A percentile compares a stretch with the other conserved stretches of the same genome.
Evolutionary conservation across 2,888 invertebrate genomes (phyloP).

Genomic region (Sinohyriopsis cumingii): DNA sequence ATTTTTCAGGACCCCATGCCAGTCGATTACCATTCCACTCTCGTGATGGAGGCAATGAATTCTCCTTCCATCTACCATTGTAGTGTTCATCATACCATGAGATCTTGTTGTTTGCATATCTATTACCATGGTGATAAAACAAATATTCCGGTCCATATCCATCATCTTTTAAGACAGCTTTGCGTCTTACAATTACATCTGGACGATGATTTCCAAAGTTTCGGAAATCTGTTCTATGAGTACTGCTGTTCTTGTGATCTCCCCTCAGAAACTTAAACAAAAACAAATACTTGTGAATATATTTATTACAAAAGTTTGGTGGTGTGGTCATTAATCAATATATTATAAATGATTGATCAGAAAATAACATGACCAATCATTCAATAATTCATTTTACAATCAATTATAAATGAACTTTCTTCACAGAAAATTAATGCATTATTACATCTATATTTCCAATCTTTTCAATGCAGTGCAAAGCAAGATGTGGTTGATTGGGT

Average conservation of each 20-base stretch:
- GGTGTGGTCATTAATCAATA: too few species aligned
- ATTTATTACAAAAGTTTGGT: not conserved
- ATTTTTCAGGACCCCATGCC: slow-evolving; percentile 68
- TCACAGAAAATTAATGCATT: too few species aligned
- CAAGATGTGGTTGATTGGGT: too few species aligned
- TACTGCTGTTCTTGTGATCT: slow-evolving; percentile 61
- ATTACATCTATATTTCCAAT: too few species aligned
- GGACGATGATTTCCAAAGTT: slow-evolving; percentile 55
- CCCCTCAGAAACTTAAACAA: slow-evolving; percentile 61
- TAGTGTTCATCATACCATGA: slow-evolving; percentile 70
- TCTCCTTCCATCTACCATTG: slow-evolving; percentile 61
- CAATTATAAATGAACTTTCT: too few species aligned
- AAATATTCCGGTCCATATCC: slow-evolving; percentile 64
- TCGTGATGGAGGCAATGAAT: slow-evolving; percentile 56
- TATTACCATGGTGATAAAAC: slow-evolving; percentile 68
- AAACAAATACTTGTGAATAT: slow-evolving; percentile 7
- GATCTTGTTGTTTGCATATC: slow-evolving; percentile 66
- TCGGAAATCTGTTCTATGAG: slow-evolving; percentile 64
- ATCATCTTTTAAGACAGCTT: slow-evolving; percentile 58
- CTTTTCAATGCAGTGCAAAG: too few species aligned
- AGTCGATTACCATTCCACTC: slow-evolving; percentile 65
- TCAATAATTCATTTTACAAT: too few species aligned
- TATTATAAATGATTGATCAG: too few species aligned
- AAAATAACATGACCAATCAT: too few species aligned
- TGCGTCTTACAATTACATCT: slow-evolving; percentile 63